A percentile compares a stretch with the other conserved stretches of the same genome.
phyloP scores from a whole-genome alignment of 2,113 vertebrate genomes.

The Etia nguti region DNA sequence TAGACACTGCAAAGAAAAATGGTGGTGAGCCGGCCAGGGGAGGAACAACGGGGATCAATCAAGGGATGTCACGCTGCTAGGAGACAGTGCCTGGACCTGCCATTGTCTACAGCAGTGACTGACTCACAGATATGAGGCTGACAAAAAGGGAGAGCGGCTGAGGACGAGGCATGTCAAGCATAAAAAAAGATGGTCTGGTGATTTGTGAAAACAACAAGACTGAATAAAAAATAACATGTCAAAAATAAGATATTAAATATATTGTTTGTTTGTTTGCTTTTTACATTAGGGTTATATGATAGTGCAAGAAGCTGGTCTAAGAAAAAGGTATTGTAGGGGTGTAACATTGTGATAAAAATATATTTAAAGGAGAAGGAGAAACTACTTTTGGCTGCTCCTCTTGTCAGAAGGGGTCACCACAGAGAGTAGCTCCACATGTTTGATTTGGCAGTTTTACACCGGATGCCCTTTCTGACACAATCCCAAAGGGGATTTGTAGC shows the following conservation, averaged over 20 bases:
- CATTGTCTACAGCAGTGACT: not conserved
- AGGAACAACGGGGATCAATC: conserved; percentile 26
- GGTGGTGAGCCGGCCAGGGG: not conserved
- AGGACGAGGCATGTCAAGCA: not conserved
- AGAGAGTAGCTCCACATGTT: not conserved
- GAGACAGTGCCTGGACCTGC: not conserved
- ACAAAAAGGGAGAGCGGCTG: not conserved
- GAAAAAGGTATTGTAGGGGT: not conserved
- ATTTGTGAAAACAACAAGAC: not conserved
- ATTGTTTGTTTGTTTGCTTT: not conserved
- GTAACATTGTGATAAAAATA: not conserved
- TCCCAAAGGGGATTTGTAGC: not conserved
- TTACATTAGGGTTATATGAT: not conserved
- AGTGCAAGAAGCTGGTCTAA: not conserved
- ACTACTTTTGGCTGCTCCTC: not conserved
- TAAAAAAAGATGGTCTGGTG: not conserved
- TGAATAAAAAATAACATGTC: not conserved
- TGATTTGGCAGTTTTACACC: not conserved
- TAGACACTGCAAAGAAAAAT: conserved; percentile 2
- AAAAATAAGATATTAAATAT: not conserved
- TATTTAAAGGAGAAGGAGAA: not conserved
- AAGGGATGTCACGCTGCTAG: not conserved
- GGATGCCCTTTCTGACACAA: not conserved
- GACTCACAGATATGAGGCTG: not conserved
- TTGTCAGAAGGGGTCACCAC: not conserved